phyloP scores from a whole-genome alignment of 2,888 invertebrate species.

The Noctua janthina region DNA sequence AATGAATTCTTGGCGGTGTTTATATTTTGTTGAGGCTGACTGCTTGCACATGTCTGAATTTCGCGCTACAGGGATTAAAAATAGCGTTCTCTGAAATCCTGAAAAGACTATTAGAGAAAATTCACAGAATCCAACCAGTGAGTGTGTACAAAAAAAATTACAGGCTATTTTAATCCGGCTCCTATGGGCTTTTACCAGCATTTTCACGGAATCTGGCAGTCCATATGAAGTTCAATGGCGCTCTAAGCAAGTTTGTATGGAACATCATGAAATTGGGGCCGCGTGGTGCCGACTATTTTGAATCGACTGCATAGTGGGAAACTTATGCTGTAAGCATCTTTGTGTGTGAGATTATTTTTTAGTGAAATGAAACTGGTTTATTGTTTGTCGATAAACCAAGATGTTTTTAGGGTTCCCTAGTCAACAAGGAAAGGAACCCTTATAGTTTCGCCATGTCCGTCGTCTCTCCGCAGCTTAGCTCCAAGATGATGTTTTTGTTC shows the following conservation, averaged over 20 bases:
- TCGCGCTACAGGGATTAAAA: background rate
- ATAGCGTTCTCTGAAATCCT: too few relatives aligned
- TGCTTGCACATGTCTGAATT: background rate
- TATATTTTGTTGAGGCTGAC: background rate
- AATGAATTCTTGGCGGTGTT: background rate
- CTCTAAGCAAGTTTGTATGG: background rate
- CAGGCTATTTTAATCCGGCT: conserved; percentile 23
- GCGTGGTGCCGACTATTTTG: background rate
- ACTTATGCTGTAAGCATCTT: too few relatives aligned
- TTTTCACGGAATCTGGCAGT: conserved; percentile 25
- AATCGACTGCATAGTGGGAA: background rate
- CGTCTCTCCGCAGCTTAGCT: too few relatives aligned
- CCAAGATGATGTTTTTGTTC: background rate
- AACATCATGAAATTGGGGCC: conserved; percentile 2
- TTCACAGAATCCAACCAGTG: background rate
- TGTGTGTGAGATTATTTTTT: background rate
- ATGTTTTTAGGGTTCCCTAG: background rate
- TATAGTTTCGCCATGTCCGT: too few relatives aligned
- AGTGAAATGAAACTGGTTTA: background rate
- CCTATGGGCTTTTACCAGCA: background rate
- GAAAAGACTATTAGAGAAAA: too few relatives aligned
- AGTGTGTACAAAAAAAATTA: background rate
- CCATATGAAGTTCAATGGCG: background rate
- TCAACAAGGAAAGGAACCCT: too few relatives aligned
- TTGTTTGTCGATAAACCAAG: background rate